Evolutionary conservation across 2,797 vertebrate species (phyloP), one percentile per base, ranked within the genome.

Genomic region (Cirrhinus molitorella): DNA sequence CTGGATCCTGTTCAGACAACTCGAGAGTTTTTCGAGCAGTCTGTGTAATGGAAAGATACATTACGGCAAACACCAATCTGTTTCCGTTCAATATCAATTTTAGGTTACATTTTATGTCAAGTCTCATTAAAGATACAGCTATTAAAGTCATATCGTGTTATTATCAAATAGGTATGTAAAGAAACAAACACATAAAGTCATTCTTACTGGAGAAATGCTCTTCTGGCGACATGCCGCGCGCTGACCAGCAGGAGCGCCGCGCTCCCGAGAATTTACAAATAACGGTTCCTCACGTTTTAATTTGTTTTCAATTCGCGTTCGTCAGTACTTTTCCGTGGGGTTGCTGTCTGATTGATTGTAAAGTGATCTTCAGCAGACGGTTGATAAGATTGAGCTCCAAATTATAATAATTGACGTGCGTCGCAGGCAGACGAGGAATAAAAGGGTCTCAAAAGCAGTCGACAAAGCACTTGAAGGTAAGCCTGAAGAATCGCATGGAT

Each of bases 401-500:
- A 92, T 93, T 89, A 86, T 81, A 89, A 89, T 85, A 89, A 90
- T 91, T 88, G 91, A 89, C 91, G 92, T 93, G 91, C 92, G 91
- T 91, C 91, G 93, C 92, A 89, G 91, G 91, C 92, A 88, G 89
- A 89, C 89, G 81, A 90, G 89, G 90, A 84, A 85, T 89, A 90
- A 83, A 86, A 66, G 80, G 86, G 89, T 94, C 91, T 96, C 96
- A 96, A 91, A 96, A 96, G 93, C 96, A 96, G 93, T 96, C 96
- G 93, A 96, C 96, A 91, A 96, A 96, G 93, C 95, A 96, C 95
- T 96, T 96, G 93, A 96, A 96, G 93, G 95, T 95, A 90, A 96
- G 95, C 94, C 95, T 95, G 94, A 96, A 96, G 95, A 96, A 96
- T 95, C 96, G 95, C 95, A 96, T 96, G 94, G 95, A 95, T 92